Evolutionary conservation across 1,140 invertebrate genomes (phyloP).

Genomic region (Pararge aegeria): DNA sequence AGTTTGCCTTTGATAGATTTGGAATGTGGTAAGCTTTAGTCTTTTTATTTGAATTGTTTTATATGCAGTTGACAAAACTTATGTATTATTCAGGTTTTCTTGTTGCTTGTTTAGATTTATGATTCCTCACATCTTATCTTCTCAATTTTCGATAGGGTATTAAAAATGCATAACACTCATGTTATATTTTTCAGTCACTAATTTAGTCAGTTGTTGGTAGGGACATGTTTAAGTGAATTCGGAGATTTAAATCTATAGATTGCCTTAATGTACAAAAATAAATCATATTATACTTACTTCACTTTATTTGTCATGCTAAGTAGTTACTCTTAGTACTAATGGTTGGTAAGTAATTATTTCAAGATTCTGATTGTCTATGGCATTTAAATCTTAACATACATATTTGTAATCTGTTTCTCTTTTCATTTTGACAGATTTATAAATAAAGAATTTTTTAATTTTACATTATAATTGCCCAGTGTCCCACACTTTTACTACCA

Average conservation of each 20-base stretch:
- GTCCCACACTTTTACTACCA: too few species aligned
- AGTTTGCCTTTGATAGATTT: constrained; percentile 53
- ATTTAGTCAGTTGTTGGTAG: constrained; percentile 43
- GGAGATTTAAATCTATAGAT: not conserved
- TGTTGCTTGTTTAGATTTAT: constrained; percentile 45
- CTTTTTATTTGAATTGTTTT: constrained; percentile 59
- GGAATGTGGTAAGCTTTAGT: constrained; percentile 58
- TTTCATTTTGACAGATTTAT: not conserved
- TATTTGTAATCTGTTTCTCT: too few species aligned
- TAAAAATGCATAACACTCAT: constrained; percentile 28
- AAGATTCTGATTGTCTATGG: too few species aligned
- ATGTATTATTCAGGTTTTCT: constrained; percentile 49
- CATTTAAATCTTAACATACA: too few species aligned
- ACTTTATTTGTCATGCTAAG: not conserved
- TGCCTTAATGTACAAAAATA: constrained; percentile 3
- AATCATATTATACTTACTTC: not conserved
- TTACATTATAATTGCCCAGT: too few species aligned
- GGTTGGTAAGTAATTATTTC: not conserved
- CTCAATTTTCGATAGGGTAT: constrained; percentile 21
- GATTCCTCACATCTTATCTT: constrained; percentile 22
- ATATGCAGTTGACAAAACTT: constrained; percentile 49
- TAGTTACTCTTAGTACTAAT: not conserved
- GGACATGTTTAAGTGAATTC: not conserved
- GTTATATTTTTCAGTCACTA: constrained; percentile 50
- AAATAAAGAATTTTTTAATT: too few species aligned